These are phyloP conservation scores for Neuroterus valhalla DNA, from an alignment of 1,140 invertebrate genomes.

Conservation along the genomic window DNA sequence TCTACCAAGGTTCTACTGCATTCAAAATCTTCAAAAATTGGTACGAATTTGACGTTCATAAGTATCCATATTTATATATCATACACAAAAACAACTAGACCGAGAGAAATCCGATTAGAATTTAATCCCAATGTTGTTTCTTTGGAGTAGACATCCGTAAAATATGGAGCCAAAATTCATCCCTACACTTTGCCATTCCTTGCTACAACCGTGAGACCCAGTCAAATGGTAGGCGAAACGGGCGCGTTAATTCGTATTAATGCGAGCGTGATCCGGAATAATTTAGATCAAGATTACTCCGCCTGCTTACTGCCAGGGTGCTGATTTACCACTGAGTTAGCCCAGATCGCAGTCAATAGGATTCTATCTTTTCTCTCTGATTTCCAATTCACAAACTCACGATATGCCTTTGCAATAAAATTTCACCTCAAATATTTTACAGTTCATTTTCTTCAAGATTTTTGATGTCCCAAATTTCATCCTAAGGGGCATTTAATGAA, in stretches of 20 bases:
- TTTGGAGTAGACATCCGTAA: neutral
- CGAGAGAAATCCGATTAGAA: too few species aligned
- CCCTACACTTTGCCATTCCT: slow-evolving; percentile 16
- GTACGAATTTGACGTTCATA: too few species aligned
- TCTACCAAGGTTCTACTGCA: too few species aligned
- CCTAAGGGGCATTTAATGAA: too few species aligned
- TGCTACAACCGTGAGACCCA: slow-evolving; percentile 24
- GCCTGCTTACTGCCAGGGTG: slow-evolving; percentile 17
- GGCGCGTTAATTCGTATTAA: slow-evolving; percentile 54
- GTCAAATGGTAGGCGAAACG: slow-evolving; percentile 41
- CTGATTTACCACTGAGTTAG: slow-evolving; percentile 13
- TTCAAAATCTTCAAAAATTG: too few species aligned
- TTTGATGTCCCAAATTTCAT: too few species aligned
- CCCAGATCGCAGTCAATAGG: slow-evolving; percentile 7
- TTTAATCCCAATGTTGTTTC: neutral
- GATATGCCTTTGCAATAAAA: neutral
- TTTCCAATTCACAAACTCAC: too few species aligned
- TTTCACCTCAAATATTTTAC: neutral
- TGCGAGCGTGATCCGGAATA: slow-evolving; percentile 56
- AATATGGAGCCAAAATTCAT: slow-evolving; percentile 5
- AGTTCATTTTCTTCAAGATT: neutral
- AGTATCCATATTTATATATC: too few species aligned
- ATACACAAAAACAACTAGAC: too few species aligned
- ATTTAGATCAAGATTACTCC: slow-evolving; percentile 58
- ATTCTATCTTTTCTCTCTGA: neutral